phyloP scores from a whole-genome alignment of 2,888 invertebrate species.

The Pyrrhosoma nymphula region DNA sequence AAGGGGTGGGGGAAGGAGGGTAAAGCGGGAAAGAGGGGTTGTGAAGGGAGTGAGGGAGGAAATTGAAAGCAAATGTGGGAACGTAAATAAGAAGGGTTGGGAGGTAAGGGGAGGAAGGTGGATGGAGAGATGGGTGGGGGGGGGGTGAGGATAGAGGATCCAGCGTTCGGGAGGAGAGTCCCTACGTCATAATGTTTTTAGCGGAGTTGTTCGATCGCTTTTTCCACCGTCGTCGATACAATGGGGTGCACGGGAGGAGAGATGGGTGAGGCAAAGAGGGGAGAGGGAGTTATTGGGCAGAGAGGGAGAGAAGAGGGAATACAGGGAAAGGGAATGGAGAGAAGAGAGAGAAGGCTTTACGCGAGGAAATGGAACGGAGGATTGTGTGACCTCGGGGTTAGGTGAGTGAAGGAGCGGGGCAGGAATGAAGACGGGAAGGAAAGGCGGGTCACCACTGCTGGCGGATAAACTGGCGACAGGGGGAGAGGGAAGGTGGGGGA shows the following conservation, averaged over 20 bases:
- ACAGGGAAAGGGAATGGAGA: not conserved
- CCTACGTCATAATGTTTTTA: slow-evolving; percentile 26
- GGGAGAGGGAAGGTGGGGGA: too few relatives aligned
- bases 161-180: not conserved
- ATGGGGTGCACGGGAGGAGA: not conserved
- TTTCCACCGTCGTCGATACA: slow-evolving; percentile 19
- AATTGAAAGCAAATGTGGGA: slow-evolving; percentile 24
- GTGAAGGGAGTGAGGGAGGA: not conserved
- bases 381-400: not conserved
- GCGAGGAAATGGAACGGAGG: not conserved
- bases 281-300: not conserved
- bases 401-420: not conserved
- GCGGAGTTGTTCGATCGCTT: slow-evolving; percentile 21
- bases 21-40: too few relatives aligned
- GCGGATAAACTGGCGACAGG: not conserved
- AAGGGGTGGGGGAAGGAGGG: not conserved
- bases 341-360: not conserved
- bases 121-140: not conserved
- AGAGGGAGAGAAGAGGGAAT: not conserved
- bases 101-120: not conserved
- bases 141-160: not conserved
- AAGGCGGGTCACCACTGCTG: not conserved
- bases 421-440: not conserved
- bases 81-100: not conserved
- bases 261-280: not conserved